These are phyloP conservation scores for Prionailurus bengalensis DNA, from an alignment of 2,113 vertebrate species.

Conservation along the genomic window DNA sequence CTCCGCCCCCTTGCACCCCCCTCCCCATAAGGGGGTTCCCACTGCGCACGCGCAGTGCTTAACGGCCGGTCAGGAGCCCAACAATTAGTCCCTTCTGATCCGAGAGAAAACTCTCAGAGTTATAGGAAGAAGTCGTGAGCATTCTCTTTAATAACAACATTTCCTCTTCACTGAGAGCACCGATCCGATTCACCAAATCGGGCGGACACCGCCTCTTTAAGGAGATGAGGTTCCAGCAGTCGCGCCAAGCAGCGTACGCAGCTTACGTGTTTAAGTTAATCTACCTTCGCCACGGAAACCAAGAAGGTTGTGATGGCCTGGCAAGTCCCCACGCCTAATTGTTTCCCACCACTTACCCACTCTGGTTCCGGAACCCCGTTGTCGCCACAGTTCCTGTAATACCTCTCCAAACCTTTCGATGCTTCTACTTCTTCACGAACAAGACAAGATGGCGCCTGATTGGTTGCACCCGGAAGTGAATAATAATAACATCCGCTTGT, in stretches of 20 bases:
- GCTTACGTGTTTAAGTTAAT: constrained; percentile 20
- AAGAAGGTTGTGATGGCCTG: background rate
- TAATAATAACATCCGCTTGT: constrained; percentile 74
- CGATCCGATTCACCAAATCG: background rate
- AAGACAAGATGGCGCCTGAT: constrained; percentile 90
- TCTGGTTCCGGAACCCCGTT: constrained; percentile 67
- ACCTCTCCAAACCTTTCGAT: constrained; percentile 76
- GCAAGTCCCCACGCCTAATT: background rate
- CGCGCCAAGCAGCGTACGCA: constrained; percentile 64
- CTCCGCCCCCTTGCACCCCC: background rate
- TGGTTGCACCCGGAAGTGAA: constrained; percentile 86
- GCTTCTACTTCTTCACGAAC: constrained; percentile 85
- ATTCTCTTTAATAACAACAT: background rate
- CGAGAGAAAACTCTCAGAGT: background rate
- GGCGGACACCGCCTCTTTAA: constrained; percentile 14
- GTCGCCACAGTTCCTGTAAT: constrained; percentile 69
- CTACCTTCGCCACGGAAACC: background rate
- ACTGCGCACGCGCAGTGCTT: constrained; percentile 78
- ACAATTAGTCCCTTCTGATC: constrained; percentile 62
- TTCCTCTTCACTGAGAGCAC: background rate
- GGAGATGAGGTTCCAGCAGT: constrained; percentile 34
- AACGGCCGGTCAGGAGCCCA: constrained; percentile 71
- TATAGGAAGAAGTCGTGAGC: background rate
- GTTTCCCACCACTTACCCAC: constrained; percentile 68
- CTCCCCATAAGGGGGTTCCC: background rate